Evolutionary conservation across 1,140 invertebrate genomes (phyloP).

Genomic region (Pseudomyrmex flavicornis): DNA sequence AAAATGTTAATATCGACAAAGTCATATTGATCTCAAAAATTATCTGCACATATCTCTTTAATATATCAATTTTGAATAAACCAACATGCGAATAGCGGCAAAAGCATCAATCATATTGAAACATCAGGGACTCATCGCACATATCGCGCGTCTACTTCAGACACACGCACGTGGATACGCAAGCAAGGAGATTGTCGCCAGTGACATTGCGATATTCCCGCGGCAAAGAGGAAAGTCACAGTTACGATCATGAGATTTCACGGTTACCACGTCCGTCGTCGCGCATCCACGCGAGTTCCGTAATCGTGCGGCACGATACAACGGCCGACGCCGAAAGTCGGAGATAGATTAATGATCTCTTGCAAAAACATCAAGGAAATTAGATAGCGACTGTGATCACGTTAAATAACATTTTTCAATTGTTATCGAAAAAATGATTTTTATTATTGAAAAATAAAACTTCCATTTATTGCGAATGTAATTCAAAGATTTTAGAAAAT

Average conservation of each 20-base stretch:
- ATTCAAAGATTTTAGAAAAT: neutral
- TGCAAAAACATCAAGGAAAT: neutral
- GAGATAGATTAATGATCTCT: constrained; percentile 4
- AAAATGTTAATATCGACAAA: too few species aligned
- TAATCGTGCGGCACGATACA: constrained; percentile 26
- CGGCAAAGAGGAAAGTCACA: constrained; percentile 50
- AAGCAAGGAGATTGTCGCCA: constrained; percentile 39
- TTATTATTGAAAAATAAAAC: neutral
- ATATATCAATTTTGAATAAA: too few species aligned
- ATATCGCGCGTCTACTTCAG: neutral
- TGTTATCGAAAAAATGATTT: neutral
- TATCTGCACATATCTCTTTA: too few species aligned
- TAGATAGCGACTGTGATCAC: constrained; percentile 7
- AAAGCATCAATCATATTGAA: too few species aligned
- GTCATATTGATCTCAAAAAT: too few species aligned
- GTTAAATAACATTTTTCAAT: neutral
- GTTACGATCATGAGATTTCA: constrained; percentile 52
- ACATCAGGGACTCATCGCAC: neutral
- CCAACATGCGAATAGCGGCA: too few species aligned
- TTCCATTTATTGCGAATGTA: neutral
- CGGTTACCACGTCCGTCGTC: constrained; percentile 49
- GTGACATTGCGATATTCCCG: constrained; percentile 58
- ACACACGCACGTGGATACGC: constrained; percentile 21
- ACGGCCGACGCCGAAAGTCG: constrained; percentile 19
- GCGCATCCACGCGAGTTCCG: constrained; percentile 29